These are phyloP conservation scores for Phasia obesa DNA, from an alignment of 2,888 invertebrate genomes.

Conservation along the genomic window DNA sequence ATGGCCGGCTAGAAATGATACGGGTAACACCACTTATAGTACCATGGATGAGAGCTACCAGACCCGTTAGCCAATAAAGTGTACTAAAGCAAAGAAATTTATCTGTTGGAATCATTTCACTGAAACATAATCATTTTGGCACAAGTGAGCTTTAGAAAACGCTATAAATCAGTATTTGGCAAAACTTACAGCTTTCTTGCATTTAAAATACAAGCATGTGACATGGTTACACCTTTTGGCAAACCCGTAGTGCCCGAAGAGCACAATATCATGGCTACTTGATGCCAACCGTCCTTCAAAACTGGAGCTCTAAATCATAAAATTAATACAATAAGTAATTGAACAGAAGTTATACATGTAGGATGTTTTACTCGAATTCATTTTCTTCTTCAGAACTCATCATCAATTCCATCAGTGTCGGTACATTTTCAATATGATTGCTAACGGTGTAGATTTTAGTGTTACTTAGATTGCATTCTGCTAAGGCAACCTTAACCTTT, in stretches of 20 bases:
- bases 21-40: conserved; percentile 66
- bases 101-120: conserved; percentile 49
- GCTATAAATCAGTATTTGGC: neutral
- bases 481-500: conserved; percentile 67
- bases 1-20: conserved; percentile 72
- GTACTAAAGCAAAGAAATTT: conserved; percentile 72
- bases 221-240: conserved; percentile 72
- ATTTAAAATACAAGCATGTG: conserved; percentile 68
- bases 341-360: neutral
- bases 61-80: conserved; percentile 74
- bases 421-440: conserved; percentile 69
- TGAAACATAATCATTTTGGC: conserved; percentile 11
- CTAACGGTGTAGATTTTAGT: conserved; percentile 72
- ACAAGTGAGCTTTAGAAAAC: neutral
- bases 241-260: conserved; percentile 72
- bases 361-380: conserved; percentile 37
- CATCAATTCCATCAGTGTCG: conserved; percentile 48
- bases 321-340: neutral
- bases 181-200: conserved; percentile 31
- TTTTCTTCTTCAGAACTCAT: conserved; percentile 10
- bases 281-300: conserved; percentile 58
- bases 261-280: conserved; percentile 71
- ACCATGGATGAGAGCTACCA: conserved; percentile 62
- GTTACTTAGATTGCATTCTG: conserved; percentile 60
- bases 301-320: conserved; percentile 35